phyloP scores from a whole-genome alignment of 1,140 invertebrate genomes.

The Drosophila pallidifrons region DNA sequence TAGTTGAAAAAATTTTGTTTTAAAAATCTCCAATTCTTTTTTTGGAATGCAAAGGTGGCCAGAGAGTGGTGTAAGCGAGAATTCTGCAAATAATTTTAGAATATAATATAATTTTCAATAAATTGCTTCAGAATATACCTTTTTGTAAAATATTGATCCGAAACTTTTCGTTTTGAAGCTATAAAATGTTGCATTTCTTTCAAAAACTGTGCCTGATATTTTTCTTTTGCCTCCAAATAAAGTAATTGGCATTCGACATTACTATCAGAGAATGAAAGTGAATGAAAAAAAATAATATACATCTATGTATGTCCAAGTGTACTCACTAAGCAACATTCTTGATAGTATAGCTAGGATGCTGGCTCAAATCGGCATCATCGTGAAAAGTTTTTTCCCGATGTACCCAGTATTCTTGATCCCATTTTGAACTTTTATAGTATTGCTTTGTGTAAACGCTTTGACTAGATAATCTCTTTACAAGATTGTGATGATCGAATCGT shows the following conservation, averaged over 20 bases:
- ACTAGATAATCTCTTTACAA: background rate
- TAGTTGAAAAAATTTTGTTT: slow-evolving; percentile 51
- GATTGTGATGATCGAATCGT: background rate
- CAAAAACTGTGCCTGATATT: slow-evolving; percentile 42
- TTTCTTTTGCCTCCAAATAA: slow-evolving; percentile 25
- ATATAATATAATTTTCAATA: background rate
- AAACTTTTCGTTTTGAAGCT: background rate
- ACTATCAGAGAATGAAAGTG: background rate
- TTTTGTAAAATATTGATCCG: slow-evolving; percentile 40
- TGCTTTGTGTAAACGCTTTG: background rate
- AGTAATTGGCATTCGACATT: slow-evolving; percentile 31
- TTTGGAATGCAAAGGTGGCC: slow-evolving; percentile 61
- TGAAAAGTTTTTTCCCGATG: background rate
- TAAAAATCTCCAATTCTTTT: slow-evolving; percentile 48
- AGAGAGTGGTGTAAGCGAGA: slow-evolving; percentile 43
- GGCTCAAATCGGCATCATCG: slow-evolving; percentile 46
- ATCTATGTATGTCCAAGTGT: no score
- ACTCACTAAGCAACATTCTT: slow-evolving; percentile 50
- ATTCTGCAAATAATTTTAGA: slow-evolving; percentile 19
- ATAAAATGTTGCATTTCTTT: slow-evolving; percentile 41
- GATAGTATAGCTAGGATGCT: slow-evolving; percentile 53
- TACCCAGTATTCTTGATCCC: slow-evolving; percentile 9
- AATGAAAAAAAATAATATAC: no score
- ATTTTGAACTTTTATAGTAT: background rate
- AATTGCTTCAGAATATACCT: slow-evolving; percentile 13